Evolutionary conservation across 2,113 vertebrate species (phyloP).

Genomic region (Ondatra zibethicus): DNA sequence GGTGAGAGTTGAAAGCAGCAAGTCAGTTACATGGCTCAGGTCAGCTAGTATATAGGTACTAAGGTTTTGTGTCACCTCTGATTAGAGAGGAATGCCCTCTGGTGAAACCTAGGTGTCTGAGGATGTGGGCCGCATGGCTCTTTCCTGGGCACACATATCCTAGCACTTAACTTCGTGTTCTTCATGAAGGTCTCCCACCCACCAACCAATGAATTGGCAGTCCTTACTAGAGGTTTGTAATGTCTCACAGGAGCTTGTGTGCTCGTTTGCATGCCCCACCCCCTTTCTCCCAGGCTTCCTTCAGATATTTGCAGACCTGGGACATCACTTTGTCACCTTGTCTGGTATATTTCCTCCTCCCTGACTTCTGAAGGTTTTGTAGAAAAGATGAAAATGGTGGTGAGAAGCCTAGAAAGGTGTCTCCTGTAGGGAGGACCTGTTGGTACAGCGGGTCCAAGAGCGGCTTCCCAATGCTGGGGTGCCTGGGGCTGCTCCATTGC

Average conservation of each 20-base stretch:
- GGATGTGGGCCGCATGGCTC: neutral
- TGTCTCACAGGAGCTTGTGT: neutral
- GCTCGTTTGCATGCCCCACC: neutral
- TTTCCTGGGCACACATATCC: neutral
- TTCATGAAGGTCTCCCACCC: neutral
- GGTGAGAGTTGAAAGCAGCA: neutral
- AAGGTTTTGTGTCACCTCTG: neutral
- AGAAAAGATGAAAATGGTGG: neutral
- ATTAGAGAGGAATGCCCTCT: neutral
- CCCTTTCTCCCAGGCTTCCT: neutral
- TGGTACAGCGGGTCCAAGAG: neutral
- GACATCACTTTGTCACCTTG: neutral
- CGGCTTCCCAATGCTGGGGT: fast-evolving
- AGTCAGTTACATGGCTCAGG: neutral
- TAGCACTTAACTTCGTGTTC: neutral
- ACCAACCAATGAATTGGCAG: neutral
- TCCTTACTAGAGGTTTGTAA: neutral
- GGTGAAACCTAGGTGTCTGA: neutral
- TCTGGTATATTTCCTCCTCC: neutral
- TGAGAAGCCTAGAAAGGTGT: neutral
- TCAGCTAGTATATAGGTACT: fast-evolving
- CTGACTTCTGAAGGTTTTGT: neutral
- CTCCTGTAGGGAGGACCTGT: neutral
- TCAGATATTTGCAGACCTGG: neutral
- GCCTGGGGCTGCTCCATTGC: neutral